Evolutionary conservation across 2,888 invertebrate species (phyloP).

Genomic region (Mimumesa dahlbomi): DNA sequence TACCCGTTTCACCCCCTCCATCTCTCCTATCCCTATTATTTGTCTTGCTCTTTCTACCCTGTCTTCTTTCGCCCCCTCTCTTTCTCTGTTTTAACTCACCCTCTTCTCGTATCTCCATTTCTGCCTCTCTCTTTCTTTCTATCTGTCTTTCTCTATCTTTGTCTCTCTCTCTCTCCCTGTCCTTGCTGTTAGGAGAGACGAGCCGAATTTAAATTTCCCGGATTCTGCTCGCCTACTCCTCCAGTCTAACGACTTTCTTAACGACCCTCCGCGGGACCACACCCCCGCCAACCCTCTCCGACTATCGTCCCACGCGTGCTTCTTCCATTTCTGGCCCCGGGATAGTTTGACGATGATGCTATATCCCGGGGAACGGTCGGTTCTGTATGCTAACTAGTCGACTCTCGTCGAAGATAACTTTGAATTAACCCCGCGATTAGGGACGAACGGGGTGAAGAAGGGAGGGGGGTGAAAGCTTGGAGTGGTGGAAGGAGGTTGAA

Average conservation of each 20-base stretch:
- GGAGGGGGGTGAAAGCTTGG: constrained; percentile 18
- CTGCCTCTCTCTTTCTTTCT: neutral
- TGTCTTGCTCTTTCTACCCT: neutral
- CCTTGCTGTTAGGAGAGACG: constrained; percentile 16
- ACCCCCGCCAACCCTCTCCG: neutral
- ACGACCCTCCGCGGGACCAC: constrained; percentile 58
- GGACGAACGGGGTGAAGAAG: neutral
- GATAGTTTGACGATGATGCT: constrained; percentile 48
- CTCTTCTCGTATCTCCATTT: neutral
- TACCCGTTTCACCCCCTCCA: neutral
- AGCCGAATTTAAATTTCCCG: constrained; percentile 67
- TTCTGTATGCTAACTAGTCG: constrained; percentile 53
- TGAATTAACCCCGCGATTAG: constrained; percentile 52
- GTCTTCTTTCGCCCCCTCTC: neutral
- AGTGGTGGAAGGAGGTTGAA: neutral
- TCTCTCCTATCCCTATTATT: neutral
- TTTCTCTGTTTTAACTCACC: too few species aligned
- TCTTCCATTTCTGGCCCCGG: constrained; percentile 6
- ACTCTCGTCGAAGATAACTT: constrained; percentile 54
- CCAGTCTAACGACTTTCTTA: constrained; percentile 69
- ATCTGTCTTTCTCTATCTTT: neutral
- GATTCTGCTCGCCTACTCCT: constrained; percentile 43
- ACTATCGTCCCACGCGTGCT: constrained; percentile 10
- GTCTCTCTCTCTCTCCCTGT: neutral
- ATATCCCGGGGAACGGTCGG: constrained; percentile 35